Base-by-base conservation (phyloP, 2,113 vertebrate genomes). In the Numida meleagris region DNA sequence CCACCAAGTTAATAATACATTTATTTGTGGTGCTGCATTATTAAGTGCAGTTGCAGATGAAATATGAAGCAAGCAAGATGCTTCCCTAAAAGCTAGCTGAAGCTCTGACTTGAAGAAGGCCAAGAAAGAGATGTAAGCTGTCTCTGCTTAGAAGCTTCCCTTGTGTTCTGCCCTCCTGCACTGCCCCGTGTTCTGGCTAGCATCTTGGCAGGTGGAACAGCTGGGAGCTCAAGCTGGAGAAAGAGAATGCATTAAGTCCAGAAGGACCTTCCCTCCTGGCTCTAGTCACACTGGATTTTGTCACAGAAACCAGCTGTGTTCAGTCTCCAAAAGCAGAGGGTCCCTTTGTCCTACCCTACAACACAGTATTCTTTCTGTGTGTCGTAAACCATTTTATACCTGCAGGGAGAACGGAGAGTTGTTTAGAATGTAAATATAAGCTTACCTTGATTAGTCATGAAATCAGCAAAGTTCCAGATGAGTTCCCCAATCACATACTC, bases 401-500 rank as follows among this genome's bases (percentile, higher is more conserved):
- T 51, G 46, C 50, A 71, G 38, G 42, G 79, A 91, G 38, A 82
- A 45, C 19, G 85, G 72, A 15, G 42, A 67, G 65, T 34, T 75
- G 48, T 38, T 74, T 5, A 36, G 67, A 61, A 31, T 15, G 12
- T 3, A 48, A 90, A 48, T 6, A n/a, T 1, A 18, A 59, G 84
- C 96, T 94, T 95, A 99, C 99, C 96, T 97, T 99, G 99, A 61
- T 90, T 82, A 1, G 99, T 99, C 99, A 99, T 99, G 95, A 99
- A 99, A 93, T 99, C 99, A 0, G 99, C 99, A 90, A 99, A 99
- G 89, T 99, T 99, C 99, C 99, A 99, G 94, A 99, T 98, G 93
- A 99, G 98, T 94, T 99, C 99, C 27, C 99, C 99, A 0, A 99
- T 91, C 66, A 99, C 97, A 0, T 98, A 99, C 21, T 98, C 97